Conservation (phyloP, 2,113 vertebrate species). For the Scomber japonicus region DNA sequence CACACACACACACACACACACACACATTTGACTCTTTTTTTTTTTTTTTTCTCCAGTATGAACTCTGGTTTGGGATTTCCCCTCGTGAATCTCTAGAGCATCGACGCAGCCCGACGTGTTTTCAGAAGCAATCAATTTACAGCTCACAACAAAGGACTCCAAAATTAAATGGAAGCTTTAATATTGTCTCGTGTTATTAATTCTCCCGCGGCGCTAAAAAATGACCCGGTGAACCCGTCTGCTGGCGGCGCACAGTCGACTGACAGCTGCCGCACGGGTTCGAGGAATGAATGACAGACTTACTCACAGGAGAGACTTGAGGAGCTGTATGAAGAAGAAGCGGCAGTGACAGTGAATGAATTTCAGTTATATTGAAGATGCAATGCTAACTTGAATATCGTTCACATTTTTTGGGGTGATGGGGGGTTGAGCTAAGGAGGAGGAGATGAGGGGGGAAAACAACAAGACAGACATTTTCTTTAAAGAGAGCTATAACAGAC, state of each 20-base stretch:
- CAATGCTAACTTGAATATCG: background rate
- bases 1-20: slow-evolving; percentile 1
- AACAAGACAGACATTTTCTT: background rate
- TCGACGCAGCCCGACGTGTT: slow-evolving; percentile 23
- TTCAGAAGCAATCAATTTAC: slow-evolving; percentile 62
- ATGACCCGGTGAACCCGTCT: slow-evolving; percentile 33
- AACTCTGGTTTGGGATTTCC: slow-evolving; percentile 39
- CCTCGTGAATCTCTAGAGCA: slow-evolving; percentile 17
- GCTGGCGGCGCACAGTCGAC: slow-evolving; percentile 31
- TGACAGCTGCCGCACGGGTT: slow-evolving; percentile 17
- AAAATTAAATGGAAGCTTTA: slow-evolving; percentile 59
- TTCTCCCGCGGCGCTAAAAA: slow-evolving; percentile 25
- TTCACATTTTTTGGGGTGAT: too few species aligned
- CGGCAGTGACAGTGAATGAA: slow-evolving; percentile 11
- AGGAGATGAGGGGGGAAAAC: background rate
- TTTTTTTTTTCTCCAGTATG: background rate
- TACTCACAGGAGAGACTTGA: background rate
- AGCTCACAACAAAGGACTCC: slow-evolving; percentile 44
- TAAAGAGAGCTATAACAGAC: background rate
- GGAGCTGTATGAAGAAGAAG: too few species aligned
- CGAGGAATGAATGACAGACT: slow-evolving; percentile 16
- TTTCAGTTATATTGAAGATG: slow-evolving; percentile 14
- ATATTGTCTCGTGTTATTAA: slow-evolving; percentile 73
- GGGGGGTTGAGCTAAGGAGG: background rate
- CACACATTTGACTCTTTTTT: background rate